Evolutionary conservation across 2,113 vertebrate species (phyloP), one percentile per base, ranked within the genome.

Genomic region (Psephotus haematonotus): DNA sequence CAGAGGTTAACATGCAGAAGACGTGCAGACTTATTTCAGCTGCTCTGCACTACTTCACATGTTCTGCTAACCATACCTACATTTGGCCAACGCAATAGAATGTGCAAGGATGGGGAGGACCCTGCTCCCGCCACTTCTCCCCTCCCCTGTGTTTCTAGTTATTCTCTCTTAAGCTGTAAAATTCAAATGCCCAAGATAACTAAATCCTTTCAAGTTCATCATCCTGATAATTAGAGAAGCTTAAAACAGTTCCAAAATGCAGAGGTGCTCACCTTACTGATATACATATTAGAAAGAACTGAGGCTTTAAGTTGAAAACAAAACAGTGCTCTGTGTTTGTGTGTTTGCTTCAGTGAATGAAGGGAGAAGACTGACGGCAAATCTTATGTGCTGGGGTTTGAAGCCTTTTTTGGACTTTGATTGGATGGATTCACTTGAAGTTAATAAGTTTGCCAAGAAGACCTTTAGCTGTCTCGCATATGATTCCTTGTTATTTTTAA

Each of bases 401-500:
- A 82, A 89, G 65, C 31, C 57, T 80, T 71, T 88, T 91, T 91
- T 63, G 52, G 71, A 75, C 44, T 97, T 95, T 33, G 81, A 89
- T 29, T 81, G 78, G 76, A 74, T 39, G 67, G 23, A 97, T 88
- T 88, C 3, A 2, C 70, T 95, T 84, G 44, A 95, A 94, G 77
- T 94, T 92, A 95, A 68, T 79, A 95, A 88, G 76, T 81, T 96
- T 96, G 76, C 70, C 82, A 85, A 95, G 94, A 92, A 87, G 89
- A 91, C 92, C 57, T 94, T 96, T 93, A 97, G 89, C 92, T 98
- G 88, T 93, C 79, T 90, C 78, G 60, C 49, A 81, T 89, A 89
- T 47, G 59, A 97, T 93, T 93, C 74, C 78, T 74, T 93, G 94
- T 69, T 95, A 94, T 93, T 97, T 98, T 96, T 83, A 98, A 97